Evolutionary conservation across 2,113 vertebrate genomes (phyloP).

Genomic region (Oceanites oceanicus): DNA sequence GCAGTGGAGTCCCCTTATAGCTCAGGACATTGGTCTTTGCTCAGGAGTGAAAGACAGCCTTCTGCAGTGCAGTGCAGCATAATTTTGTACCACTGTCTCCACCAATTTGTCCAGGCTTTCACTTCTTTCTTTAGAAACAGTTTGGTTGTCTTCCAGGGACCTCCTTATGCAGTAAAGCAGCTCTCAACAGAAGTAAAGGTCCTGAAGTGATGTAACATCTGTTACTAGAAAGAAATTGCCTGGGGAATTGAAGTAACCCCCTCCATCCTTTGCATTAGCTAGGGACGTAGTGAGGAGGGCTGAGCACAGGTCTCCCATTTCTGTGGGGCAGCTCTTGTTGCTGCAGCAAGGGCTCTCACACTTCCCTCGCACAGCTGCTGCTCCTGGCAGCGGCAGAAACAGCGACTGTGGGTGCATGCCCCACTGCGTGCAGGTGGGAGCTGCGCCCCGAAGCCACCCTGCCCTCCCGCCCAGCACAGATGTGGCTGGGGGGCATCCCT

Average conservation of each 20-base stretch:
- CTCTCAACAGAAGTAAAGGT: neutral
- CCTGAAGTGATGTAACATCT: neutral
- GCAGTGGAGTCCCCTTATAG: neutral
- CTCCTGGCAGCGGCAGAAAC: neutral
- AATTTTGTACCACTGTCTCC: neutral
- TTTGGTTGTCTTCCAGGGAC: neutral
- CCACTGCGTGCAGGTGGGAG: fast-evolving
- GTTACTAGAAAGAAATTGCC: neutral
- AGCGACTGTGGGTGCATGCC: fast-evolving
- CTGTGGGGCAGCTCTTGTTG: neutral
- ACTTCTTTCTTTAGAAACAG: neutral
- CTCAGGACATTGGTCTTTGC: neutral
- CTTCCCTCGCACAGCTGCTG: fast-evolving
- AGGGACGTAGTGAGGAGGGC: neutral
- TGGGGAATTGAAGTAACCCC: neutral
- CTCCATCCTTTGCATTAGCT: neutral
- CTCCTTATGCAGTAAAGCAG: neutral
- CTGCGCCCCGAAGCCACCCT: fast-evolving
- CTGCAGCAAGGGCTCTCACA: neutral
- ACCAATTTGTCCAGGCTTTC: neutral
- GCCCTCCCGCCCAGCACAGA: neutral
- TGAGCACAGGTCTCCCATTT: neutral
- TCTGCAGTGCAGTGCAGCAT: neutral
- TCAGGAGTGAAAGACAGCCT: neutral
- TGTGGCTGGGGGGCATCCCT: fast-evolving